Base-by-base conservation (phyloP, 2,113 vertebrate species). In the Ceyx cyanopectus region DNA sequence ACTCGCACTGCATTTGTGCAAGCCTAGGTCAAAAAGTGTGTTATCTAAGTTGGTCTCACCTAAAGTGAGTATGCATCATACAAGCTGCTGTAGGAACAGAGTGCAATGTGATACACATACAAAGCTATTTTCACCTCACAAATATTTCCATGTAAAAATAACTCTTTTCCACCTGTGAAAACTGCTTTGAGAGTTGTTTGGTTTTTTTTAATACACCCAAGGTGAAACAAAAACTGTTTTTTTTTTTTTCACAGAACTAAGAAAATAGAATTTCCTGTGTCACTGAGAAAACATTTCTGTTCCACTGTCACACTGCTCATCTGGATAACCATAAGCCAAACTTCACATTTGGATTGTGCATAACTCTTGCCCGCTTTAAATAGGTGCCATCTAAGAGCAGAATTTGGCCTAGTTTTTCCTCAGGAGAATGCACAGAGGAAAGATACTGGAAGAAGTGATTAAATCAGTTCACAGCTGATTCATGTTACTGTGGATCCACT, bases 261-360 rank as follows among this genome's bases (percentile, higher is more conserved):
- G 63, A 92, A 93, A 95, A 94, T 26, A 69, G 32, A 45, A 85
- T 94, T 89, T 89, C 53, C 41, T 63, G 34, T 17, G 21, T 83
- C 77, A 51, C 45, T 89, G 76, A 87, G 74, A 83, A 89, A 95
- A 86, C 21, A 34, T 72, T 81, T 77, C 66, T 91, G 32, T 85
- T 96, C 60, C 85, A 74, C 61, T 85, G 57, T 75, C 60, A 90
- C 57, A 48, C 22, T 37, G 40, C 34, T 88, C 40, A 90, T 70
- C 67, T 74, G 87, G 91, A 85, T 92, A 91, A 82, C 41, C 70
- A 27, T 32, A 58, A 93, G 29, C 27, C 61, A 95, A 79, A 88
- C 81, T 81, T 93, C 81, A 60, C 45, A 82, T 69, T 51, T 81
- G 48, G 69, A 84, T 75, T 77, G 48, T 61, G 41, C 46, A 53